Evolutionary conservation across 2,888 invertebrate genomes (phyloP).

Genomic region (Quadriops clusia): DNA sequence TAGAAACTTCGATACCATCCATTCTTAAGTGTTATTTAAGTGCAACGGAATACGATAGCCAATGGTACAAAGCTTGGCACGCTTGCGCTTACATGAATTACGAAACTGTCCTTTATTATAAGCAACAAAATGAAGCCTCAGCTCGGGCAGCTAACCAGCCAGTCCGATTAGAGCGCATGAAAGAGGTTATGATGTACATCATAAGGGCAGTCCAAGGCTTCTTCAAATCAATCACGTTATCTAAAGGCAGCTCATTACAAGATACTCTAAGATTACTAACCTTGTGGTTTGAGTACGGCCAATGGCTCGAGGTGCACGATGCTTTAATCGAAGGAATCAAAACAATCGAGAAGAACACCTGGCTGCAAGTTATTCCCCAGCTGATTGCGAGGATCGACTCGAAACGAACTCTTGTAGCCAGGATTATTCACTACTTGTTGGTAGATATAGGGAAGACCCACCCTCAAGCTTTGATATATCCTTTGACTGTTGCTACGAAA

Average conservation of each 20-base stretch:
- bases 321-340: constrained; percentile 86
- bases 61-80: constrained; percentile 97
- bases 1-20: constrained; percentile 62
- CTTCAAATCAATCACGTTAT: constrained; percentile 81
- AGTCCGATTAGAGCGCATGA: constrained; percentile 16
- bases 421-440: constrained; percentile 82
- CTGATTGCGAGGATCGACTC: constrained; percentile 96
- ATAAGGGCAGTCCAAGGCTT: constrained; percentile 93
- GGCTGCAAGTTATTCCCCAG: constrained; percentile 99
- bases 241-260: constrained; percentile 86
- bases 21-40: constrained; percentile 65
- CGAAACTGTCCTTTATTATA: constrained; percentile 68
- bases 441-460: constrained; percentile 96
- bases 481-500: constrained; percentile 93
- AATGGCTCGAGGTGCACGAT: constrained; percentile 86
- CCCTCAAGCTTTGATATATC: constrained; percentile 95
- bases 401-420: constrained; percentile 74
- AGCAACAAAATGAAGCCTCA: constrained; percentile 32
- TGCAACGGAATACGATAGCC: constrained; percentile 74
- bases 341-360: constrained; percentile 92
- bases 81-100: constrained; percentile 97
- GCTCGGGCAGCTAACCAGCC: constrained; percentile 14
- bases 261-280: constrained; percentile 90
- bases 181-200: constrained; percentile 62
- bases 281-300: constrained; percentile 96